These are phyloP conservation scores for Chaetophractus vellerosus DNA, from an alignment of 2,797 vertebrate genomes.

Conservation along the genomic window DNA sequence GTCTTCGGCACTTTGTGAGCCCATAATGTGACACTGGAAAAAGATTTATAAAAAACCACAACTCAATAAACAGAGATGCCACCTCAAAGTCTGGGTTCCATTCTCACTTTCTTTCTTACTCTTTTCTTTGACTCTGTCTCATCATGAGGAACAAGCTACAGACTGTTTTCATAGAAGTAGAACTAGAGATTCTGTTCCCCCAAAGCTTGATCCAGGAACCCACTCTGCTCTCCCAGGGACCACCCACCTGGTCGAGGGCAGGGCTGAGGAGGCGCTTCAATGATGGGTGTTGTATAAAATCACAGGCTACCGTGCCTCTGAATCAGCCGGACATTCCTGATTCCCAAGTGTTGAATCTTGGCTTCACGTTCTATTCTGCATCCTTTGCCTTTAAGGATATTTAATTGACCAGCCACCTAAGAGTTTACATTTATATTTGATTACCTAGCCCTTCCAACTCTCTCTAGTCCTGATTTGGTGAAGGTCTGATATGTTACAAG, in stretches of 20 bases:
- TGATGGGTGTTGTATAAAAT: background rate
- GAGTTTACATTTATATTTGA: conserved; percentile 25
- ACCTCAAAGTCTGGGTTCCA: background rate
- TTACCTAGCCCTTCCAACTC: background rate
- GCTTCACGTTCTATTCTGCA: background rate
- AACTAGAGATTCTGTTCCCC: background rate
- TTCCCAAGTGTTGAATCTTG: background rate
- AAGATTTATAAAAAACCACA: background rate
- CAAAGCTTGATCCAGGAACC: background rate
- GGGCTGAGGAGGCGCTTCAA: background rate
- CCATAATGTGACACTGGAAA: background rate
- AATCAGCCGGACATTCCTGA: background rate
- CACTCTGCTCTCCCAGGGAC: background rate
- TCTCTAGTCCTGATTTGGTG: background rate
- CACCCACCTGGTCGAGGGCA: background rate
- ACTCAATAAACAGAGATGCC: background rate
- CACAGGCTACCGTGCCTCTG: background rate
- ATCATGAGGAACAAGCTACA: background rate
- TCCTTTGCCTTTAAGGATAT: conserved; percentile 16
- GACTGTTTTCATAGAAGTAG: background rate
- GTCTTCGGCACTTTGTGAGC: background rate
- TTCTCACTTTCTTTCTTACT: background rate
- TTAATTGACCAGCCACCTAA: background rate
- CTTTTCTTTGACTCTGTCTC: background rate
- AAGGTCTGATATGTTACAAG: conserved; percentile 9